phyloP scores from a whole-genome alignment of 2,113 vertebrate genomes.

The Cyanistes caeruleus region DNA sequence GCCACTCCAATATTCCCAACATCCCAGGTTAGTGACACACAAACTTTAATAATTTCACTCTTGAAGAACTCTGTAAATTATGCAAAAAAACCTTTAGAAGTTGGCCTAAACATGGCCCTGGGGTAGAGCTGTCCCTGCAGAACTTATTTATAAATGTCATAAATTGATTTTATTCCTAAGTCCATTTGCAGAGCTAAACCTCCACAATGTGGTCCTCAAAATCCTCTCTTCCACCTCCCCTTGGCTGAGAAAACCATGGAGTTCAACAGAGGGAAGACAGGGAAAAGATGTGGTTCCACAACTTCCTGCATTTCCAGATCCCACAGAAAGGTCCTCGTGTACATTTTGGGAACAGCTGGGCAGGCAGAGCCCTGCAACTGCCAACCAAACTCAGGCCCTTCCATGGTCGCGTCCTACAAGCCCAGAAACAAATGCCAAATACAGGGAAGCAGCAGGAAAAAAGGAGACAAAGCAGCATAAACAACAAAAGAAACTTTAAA shows the following conservation, averaged over 20 bases:
- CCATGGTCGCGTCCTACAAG: background rate
- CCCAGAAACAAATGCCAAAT: background rate
- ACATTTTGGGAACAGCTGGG: background rate
- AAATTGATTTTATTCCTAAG: too few species aligned
- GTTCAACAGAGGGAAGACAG: background rate
- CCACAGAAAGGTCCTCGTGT: background rate
- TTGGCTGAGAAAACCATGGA: rapidly evolving
- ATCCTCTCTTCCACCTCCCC: background rate
- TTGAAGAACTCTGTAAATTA: background rate
- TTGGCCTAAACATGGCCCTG: rapidly evolving
- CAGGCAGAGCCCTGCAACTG: background rate
- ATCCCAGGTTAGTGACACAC: background rate
- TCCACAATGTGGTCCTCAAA: background rate
- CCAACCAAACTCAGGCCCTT: background rate
- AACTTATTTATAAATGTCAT: too few species aligned
- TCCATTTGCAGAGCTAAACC: background rate
- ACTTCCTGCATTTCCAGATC: background rate
- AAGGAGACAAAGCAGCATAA: background rate
- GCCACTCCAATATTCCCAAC: background rate
- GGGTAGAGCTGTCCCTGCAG: background rate
- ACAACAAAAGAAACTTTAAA: background rate
- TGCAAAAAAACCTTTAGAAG: background rate
- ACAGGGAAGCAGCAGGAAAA: background rate
- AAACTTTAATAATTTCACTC: background rate
- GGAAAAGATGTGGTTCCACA: background rate